Conservation (phyloP, 2,888 invertebrate genomes). For the Conus canariensis region DNA sequence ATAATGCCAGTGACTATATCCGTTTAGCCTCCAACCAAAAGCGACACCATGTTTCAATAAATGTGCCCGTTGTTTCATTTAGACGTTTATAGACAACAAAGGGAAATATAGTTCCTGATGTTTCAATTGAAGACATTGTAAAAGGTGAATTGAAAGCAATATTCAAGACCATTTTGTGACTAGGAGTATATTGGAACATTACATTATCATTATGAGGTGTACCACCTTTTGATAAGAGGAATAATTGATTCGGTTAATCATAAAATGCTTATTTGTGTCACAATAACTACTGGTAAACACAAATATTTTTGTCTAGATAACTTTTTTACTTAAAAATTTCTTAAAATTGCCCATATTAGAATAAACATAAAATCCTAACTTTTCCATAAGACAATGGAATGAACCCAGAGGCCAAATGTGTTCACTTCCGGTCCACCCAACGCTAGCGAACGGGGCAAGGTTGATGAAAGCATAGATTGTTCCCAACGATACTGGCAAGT, state of each 20-base stretch:
- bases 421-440: slow-evolving; percentile 13
- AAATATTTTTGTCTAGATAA: too few relatives aligned
- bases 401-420: not conserved
- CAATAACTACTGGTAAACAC: too few relatives aligned
- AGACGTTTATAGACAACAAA: too few relatives aligned
- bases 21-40: not conserved
- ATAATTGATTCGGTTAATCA: not conserved
- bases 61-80: too few relatives aligned
- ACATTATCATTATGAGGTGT: not conserved
- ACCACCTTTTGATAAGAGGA: not conserved
- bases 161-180: not conserved
- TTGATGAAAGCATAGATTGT: too few relatives aligned
- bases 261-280: not conserved
- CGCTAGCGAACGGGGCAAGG: not conserved
- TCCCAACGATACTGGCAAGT: too few relatives aligned
- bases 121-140: not conserved
- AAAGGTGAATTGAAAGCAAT: too few relatives aligned
- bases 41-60: not conserved
- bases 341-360: too few relatives aligned
- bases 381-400: too few relatives aligned
- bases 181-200: slow-evolving; percentile 15
- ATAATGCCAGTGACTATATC: not conserved
- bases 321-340: too few relatives aligned
- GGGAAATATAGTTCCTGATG: too few relatives aligned
- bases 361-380: too few relatives aligned